Evolutionary conservation across 2,888 invertebrate genomes (phyloP).

Genomic region (Caenorhabditis sp.): DNA sequence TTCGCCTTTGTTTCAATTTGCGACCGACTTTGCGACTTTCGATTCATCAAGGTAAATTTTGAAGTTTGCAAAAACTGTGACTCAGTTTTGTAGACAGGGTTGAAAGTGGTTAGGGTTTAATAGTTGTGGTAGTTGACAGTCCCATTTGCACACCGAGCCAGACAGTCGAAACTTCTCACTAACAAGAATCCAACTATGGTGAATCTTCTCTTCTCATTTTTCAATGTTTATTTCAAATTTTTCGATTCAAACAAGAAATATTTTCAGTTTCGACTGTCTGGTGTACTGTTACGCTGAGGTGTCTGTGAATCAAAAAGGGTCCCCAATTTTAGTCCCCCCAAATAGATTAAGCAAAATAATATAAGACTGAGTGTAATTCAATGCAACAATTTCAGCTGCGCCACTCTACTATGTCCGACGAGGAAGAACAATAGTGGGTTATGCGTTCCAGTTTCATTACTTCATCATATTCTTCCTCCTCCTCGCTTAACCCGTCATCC

Average conservation of each 20-base stretch:
- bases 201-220: not conserved
- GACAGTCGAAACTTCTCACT: constrained; percentile 39
- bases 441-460: constrained; percentile 69
- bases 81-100: too few relatives aligned
- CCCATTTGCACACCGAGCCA: constrained; percentile 47
- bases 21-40: constrained; percentile 51
- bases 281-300: constrained; percentile 63
- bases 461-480: constrained; percentile 63
- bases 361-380: constrained; percentile 50
- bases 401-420: constrained; percentile 75
- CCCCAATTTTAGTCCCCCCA: constrained; percentile 52
- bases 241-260: constrained; percentile 10
- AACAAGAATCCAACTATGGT: not conserved
- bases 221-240: too few relatives aligned
- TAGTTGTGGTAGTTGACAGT: constrained; percentile 1
- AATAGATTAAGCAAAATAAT: constrained; percentile 48
- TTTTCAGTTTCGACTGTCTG: constrained; percentile 65
- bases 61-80: not conserved
- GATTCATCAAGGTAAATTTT: constrained; percentile 47
- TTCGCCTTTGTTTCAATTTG: constrained; percentile 57
- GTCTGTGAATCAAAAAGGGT: constrained; percentile 52
- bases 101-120: not conserved
- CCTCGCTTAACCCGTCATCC: constrained; percentile 56
- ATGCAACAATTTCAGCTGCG: constrained; percentile 67
- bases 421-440: constrained; percentile 79